Conservation (phyloP, 1,140 invertebrate species). For the Trichomalopsis sarcophagae region DNA sequence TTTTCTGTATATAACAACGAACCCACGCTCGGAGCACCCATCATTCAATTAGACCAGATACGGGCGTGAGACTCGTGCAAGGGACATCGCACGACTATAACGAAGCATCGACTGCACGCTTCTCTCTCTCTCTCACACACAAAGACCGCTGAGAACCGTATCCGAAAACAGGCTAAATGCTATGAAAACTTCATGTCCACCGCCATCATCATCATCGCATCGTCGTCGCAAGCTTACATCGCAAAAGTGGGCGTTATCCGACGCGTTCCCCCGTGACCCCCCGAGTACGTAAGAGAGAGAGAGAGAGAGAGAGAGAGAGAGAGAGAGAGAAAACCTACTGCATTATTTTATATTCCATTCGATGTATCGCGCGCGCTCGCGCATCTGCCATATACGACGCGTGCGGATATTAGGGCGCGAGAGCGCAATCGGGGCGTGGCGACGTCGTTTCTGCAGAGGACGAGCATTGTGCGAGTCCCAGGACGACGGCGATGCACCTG, state of each 20-base stretch:
- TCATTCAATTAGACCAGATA: neutral
- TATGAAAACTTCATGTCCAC: slow-evolving; percentile 5
- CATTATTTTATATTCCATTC: slow-evolving; percentile 49
- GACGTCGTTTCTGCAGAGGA: slow-evolving; percentile 29
- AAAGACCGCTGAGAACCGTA: neutral
- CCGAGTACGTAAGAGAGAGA: slow-evolving; percentile 31
- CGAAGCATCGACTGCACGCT: no score
- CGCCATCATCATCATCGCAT: neutral
- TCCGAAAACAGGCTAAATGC: slow-evolving; percentile 25
- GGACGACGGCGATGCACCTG: slow-evolving; percentile 65
- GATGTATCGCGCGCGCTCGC: slow-evolving; percentile 23
- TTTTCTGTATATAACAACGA: neutral
- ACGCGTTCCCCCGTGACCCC: neutral
- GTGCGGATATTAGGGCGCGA: slow-evolving; percentile 64
- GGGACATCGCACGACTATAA: neutral
- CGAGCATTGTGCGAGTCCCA: slow-evolving; percentile 25
- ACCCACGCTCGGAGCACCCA: neutral
- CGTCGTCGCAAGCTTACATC: slow-evolving; percentile 30
- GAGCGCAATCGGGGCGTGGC: slow-evolving; percentile 62
- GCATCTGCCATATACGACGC: slow-evolving; percentile 53
- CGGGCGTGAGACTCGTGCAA: neutral
- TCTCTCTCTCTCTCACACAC: no score
- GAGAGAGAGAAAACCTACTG: slow-evolving; percentile 17
- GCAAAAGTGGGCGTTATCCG: slow-evolving; percentile 38
- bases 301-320: slow-evolving; percentile 31